Evolutionary conservation across 1,140 invertebrate genomes (phyloP).

Genomic region (Chionoecetes opilio): DNA sequence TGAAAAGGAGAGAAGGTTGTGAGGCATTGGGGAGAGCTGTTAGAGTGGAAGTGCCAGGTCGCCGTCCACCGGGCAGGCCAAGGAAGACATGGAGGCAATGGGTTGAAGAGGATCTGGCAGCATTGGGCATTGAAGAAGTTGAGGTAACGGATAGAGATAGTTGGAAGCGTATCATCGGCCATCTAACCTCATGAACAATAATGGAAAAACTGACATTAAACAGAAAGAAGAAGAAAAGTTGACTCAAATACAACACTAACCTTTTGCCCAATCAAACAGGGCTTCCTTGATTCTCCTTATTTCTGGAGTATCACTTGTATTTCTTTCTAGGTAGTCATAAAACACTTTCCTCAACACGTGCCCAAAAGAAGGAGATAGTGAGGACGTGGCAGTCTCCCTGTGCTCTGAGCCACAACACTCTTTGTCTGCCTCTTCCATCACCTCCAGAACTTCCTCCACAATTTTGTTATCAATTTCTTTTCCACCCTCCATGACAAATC

Average conservation of each 20-base stretch:
- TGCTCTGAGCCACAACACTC: conserved; percentile 31
- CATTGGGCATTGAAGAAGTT: too few species aligned
- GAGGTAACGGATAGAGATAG: too few species aligned
- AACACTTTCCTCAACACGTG: conserved; percentile 46
- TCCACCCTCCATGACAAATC: conserved; percentile 69
- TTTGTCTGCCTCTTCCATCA: conserved; percentile 56
- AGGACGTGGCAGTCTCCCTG: neutral
- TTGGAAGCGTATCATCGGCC: too few species aligned
- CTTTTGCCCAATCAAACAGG: conserved; percentile 82
- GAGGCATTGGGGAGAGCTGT: too few species aligned
- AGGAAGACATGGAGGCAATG: too few species aligned
- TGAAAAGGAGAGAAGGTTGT: too few species aligned
- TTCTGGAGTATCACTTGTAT: conserved; percentile 44
- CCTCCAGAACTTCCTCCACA: conserved; percentile 58
- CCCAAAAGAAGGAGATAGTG: conserved; percentile 32
- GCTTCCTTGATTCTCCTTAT: conserved; percentile 78
- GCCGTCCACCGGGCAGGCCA: too few species aligned
- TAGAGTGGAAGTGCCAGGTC: too few species aligned
- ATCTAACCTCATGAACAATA: too few species aligned
- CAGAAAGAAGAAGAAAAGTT: too few species aligned
- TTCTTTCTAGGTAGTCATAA: conserved; percentile 45
- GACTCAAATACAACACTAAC: conserved; percentile 71
- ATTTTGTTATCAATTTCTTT: conserved; percentile 66
- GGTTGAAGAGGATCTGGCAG: too few species aligned
- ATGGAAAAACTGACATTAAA: too few species aligned